Conservation (phyloP, 2,113 vertebrate species). For the Microtus ochrogaster region DNA sequence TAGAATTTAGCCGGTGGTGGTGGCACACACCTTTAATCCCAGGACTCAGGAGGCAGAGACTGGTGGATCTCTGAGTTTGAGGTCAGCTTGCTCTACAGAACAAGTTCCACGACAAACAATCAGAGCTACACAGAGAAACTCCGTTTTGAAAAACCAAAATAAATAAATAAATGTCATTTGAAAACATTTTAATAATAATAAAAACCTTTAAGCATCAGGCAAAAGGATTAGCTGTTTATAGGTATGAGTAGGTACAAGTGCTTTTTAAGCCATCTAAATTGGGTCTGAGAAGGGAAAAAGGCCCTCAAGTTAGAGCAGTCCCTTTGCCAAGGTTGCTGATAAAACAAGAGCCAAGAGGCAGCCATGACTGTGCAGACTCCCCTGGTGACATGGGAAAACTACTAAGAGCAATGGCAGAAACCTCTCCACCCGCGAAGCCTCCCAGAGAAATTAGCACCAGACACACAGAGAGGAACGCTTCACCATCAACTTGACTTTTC, state of each 20-base stretch:
- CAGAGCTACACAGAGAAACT: neutral
- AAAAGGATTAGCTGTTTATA: neutral
- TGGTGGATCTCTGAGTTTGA: neutral
- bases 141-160: neutral
- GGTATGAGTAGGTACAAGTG: neutral
- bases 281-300: neutral
- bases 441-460: neutral
- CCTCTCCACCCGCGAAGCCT: neutral
- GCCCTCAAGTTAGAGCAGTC: neutral
- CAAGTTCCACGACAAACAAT: neutral
- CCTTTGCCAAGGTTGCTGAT: conserved; percentile 33
- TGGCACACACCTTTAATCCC: neutral
- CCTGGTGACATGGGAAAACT: neutral
- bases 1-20: neutral
- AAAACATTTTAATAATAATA: neutral
- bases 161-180: neutral
- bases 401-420: neutral
- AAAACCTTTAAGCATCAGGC: neutral
- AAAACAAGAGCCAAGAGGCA: conserved; percentile 11
- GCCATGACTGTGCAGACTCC: neutral
- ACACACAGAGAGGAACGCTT: neutral
- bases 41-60: neutral
- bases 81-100: neutral
- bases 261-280: conserved; percentile 19
- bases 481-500: neutral